Evolutionary conservation across 2,888 invertebrate species (phyloP).

Genomic region (Drosophila maculinotata): DNA sequence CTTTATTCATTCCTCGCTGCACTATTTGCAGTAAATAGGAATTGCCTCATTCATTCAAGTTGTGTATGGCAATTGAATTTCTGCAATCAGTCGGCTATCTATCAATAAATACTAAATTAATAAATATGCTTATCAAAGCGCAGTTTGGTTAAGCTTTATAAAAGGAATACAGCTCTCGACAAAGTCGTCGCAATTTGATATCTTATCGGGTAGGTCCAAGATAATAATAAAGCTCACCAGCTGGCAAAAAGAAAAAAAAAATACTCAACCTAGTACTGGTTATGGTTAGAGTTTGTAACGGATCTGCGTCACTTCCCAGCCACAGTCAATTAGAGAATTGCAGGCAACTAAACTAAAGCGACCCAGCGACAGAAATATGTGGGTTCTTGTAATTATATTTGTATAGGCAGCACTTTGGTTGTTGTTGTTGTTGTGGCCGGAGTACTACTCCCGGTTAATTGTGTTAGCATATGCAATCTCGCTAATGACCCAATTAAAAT

Average conservation of each 20-base stretch:
- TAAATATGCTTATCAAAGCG: conserved; percentile 21
- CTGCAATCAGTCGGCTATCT: conserved; percentile 2
- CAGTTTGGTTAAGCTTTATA: neutral
- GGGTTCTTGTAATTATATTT: conserved; percentile 20
- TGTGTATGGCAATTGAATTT: neutral
- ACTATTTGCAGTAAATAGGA: too few relatives aligned
- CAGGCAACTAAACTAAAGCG: conserved; percentile 17
- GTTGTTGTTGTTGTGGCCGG: neutral
- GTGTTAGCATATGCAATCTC: conserved; percentile 61
- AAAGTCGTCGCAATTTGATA: conserved; percentile 11
- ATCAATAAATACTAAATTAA: conserved; percentile 20
- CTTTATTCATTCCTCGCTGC: too few relatives aligned
- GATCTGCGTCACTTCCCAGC: neutral
- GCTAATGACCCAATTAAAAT: conserved; percentile 76
- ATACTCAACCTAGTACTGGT: neutral
- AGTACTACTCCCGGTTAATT: conserved; percentile 32
- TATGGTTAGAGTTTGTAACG: neutral
- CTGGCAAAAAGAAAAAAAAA: neutral
- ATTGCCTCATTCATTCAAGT: conserved; percentile 17
- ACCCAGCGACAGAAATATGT: conserved; percentile 2
- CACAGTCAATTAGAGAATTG: conserved; percentile 50
- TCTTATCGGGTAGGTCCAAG: conserved; percentile 38
- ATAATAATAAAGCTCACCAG: conserved; percentile 10
- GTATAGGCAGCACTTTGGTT: neutral
- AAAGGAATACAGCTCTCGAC: conserved; percentile 7